Evolutionary conservation across 2,797 vertebrate species (phyloP), one percentile per base, ranked within the genome.

Genomic region (Champsocephalus esox): DNA sequence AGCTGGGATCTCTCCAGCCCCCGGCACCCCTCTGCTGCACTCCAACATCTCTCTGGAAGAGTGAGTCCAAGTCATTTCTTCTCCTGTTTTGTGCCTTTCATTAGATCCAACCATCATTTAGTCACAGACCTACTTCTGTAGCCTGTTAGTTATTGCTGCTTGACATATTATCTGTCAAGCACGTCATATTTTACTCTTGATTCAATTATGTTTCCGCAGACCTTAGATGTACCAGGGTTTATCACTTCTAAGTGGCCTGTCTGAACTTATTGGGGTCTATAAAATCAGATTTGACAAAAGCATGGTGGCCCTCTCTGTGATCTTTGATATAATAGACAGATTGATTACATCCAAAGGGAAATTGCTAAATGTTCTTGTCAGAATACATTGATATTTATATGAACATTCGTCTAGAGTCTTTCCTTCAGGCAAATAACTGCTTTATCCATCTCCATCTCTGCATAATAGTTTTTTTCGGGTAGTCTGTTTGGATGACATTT

Each of bases 21-120:
- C 0, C 10, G 19, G 48, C 62, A 74, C 77, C 54, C 61, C 87
- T 71, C 77, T 83, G 12, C 48, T 86, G 58, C 91, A 89, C 87
- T 91, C 88, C 76, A 94, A 94, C 87, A 90, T 95, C 75, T 95
- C 92, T 24, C 86, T 94, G 2, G 92, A 94, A 68, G 82, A 88
- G 93, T 93, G 67, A 92, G 93, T 93, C 45, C 17, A 1, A 16
- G 9, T 61, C 10, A 50, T 49, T 34, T 50, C 24, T 10, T 63
- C 10, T 67, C 32, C 3, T 62, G 12, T 60, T 34, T 57, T 66
- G 6, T 51, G 34, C 14, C 41, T 55, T 72, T 59, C 8, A 19
- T 46, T 13, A 24, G 9, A 13, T 55, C 44, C 52, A 49, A 34
- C 6, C 16, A 3, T 28, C 38, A 12, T 24, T 45, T 9, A 19